Conservation (phyloP, 2,888 invertebrate genomes). For the Rotaria macrura region DNA sequence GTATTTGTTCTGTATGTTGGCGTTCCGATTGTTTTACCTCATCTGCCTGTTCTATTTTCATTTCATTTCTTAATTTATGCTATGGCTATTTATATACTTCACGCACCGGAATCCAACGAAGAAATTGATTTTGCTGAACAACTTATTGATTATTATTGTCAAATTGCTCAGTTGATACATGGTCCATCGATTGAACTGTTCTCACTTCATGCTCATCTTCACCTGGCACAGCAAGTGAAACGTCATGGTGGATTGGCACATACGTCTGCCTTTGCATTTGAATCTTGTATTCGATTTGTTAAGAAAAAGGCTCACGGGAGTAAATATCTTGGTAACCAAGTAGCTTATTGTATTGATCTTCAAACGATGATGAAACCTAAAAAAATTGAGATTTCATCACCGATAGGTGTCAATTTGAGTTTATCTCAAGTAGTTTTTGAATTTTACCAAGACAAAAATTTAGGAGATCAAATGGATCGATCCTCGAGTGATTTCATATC, state of each 20-base stretch:
- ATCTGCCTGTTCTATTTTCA: background rate
- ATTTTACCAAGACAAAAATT: background rate
- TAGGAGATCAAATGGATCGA: background rate
- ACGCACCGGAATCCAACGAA: background rate
- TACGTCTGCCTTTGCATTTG: background rate
- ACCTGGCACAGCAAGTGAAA: background rate
- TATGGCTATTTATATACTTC: background rate
- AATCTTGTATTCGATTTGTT: slow-evolving; percentile 9
- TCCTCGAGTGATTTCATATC: background rate
- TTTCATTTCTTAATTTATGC: background rate
- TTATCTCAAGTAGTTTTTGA: background rate
- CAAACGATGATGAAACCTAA: background rate
- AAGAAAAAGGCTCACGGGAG: background rate
- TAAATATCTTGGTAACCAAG: background rate
- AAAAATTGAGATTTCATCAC: background rate
- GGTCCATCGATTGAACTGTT: background rate
- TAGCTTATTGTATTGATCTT: background rate
- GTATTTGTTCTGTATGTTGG: background rate
- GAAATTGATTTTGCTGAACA: background rate
- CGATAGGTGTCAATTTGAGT: background rate
- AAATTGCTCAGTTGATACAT: background rate
- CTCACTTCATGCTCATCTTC: background rate
- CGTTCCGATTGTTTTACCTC: background rate
- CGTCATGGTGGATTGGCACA: background rate
- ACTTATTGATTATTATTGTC: background rate